Conservation (phyloP, 2,888 invertebrate species). For the Coremacera marginata region DNA sequence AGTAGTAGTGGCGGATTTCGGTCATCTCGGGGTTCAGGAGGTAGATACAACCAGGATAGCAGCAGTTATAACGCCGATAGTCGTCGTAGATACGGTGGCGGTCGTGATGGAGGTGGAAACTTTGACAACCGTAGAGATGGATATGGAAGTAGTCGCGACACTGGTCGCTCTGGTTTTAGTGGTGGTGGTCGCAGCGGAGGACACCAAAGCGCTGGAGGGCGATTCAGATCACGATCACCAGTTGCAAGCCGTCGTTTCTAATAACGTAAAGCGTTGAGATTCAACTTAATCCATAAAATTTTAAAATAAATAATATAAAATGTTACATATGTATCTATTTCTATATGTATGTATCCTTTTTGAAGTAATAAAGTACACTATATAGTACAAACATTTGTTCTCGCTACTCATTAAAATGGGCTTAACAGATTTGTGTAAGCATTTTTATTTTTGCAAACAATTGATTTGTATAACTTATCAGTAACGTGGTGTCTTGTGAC, state of each 20-base stretch:
- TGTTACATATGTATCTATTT: too few species aligned
- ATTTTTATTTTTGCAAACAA: too few species aligned
- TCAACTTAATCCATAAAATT: too few species aligned
- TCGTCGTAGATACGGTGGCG: slow-evolving; percentile 53
- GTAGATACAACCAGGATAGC: slow-evolving; percentile 54
- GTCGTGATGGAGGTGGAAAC: slow-evolving; percentile 47
- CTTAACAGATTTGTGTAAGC: too few species aligned
- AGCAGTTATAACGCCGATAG: slow-evolving; percentile 68
- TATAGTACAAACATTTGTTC: too few species aligned
- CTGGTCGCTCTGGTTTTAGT: slow-evolving; percentile 68
- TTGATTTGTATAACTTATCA: too few species aligned
- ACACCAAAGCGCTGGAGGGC: slow-evolving; percentile 61
- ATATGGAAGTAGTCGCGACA: slow-evolving; percentile 59
- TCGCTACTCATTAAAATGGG: too few species aligned
- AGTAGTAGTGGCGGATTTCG: slow-evolving; percentile 70
- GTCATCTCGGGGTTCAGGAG: slow-evolving; percentile 70
- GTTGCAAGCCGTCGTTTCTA: slow-evolving; percentile 55
- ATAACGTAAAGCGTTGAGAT: background rate
- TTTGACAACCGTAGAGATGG: slow-evolving; percentile 43
- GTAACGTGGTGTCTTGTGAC: too few species aligned
- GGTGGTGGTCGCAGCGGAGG: slow-evolving; percentile 67
- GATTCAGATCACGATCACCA: slow-evolving; percentile 67
- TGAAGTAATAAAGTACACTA: too few species aligned
- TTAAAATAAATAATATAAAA: too few species aligned
- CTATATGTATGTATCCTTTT: too few species aligned